Percentiles rank a stretch among this genome's conserved stretches.
phyloP scores from a whole-genome alignment of 2,113 vertebrate genomes.

The Antennarius striatus region DNA sequence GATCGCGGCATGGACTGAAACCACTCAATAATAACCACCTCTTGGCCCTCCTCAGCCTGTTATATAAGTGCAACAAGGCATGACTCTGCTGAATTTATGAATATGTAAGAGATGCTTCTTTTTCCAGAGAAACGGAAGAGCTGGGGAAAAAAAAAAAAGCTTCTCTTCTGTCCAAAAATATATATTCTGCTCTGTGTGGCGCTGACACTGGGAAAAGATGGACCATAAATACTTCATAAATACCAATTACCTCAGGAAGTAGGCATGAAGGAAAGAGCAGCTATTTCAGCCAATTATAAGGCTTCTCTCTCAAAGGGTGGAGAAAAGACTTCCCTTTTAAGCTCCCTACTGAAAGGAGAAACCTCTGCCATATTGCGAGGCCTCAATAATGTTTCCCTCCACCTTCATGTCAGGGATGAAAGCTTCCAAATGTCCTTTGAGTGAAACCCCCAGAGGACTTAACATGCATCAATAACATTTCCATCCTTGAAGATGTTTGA shows the following conservation, averaged over 20 bases:
- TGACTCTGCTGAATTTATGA: constrained; percentile 47
- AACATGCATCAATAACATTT: constrained; percentile 76
- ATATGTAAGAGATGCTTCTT: constrained; percentile 28
- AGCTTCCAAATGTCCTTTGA: constrained; percentile 74
- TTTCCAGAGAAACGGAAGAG: neutral
- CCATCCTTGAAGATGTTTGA: constrained; percentile 71
- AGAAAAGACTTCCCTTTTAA: constrained; percentile 63
- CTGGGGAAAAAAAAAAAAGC: neutral
- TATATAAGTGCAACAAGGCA: constrained; percentile 49
- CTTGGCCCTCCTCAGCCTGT: constrained; percentile 21
- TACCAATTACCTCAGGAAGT: constrained; percentile 70
- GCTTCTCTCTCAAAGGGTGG: constrained; percentile 55
- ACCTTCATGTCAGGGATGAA: constrained; percentile 78
- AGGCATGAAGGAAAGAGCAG: constrained; percentile 45
- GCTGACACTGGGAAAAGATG: constrained; percentile 56
- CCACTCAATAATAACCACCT: constrained; percentile 27
- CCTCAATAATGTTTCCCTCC: constrained; percentile 71
- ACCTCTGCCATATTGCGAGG: constrained; percentile 67
- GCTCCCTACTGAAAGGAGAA: constrained; percentile 53
- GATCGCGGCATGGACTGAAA: constrained; percentile 36
- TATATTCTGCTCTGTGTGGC: constrained; percentile 20
- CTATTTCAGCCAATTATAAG: constrained; percentile 69
- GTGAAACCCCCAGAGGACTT: constrained; percentile 73
- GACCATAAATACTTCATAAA: constrained; percentile 78
- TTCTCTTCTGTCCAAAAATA: constrained; percentile 1